phyloP scores from a whole-genome alignment of 2,888 invertebrate genomes.

The Gnatocerus cornutus region DNA sequence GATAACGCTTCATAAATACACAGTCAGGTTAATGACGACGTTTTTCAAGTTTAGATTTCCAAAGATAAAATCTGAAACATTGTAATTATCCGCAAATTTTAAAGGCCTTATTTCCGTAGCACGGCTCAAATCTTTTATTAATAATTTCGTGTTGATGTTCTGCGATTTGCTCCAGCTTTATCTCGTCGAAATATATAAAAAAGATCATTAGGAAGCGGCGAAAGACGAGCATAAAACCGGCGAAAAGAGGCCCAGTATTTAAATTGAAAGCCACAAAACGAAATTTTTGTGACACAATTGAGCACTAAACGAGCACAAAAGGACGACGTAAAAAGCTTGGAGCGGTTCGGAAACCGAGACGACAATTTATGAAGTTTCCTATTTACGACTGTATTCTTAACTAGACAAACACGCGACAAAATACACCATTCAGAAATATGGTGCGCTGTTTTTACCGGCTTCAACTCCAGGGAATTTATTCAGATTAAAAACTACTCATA shows the following conservation, averaged over 20 bases:
- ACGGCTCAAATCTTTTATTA: constrained; percentile 25
- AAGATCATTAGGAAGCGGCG: constrained; percentile 39
- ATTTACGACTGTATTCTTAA: constrained; percentile 23
- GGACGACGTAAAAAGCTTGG: constrained; percentile 34
- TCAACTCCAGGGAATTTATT: constrained; percentile 9
- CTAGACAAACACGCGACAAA: constrained; percentile 26
- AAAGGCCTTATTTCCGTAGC: constrained; percentile 6
- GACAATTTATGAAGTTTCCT: constrained; percentile 36
- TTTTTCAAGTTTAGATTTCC: background rate
- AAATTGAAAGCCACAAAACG: constrained; percentile 40
- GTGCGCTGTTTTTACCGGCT: background rate
- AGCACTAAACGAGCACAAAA: constrained; percentile 42
- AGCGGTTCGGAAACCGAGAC: constrained; percentile 25
- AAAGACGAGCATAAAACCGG: constrained; percentile 26
- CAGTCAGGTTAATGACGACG: background rate
- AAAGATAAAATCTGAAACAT: constrained; percentile 2
- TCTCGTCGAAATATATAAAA: constrained; percentile 32
- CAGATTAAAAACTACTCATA: background rate
- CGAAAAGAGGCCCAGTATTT: constrained; percentile 34
- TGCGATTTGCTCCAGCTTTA: constrained; percentile 19
- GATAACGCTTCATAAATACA: background rate
- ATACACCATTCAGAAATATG: constrained; percentile 10
- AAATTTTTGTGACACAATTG: constrained; percentile 43
- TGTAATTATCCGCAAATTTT: constrained; percentile 6
- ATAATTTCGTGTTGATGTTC: constrained; percentile 27